Conservation (phyloP, 2,888 invertebrate genomes). For the Ennomos erosarius region DNA sequence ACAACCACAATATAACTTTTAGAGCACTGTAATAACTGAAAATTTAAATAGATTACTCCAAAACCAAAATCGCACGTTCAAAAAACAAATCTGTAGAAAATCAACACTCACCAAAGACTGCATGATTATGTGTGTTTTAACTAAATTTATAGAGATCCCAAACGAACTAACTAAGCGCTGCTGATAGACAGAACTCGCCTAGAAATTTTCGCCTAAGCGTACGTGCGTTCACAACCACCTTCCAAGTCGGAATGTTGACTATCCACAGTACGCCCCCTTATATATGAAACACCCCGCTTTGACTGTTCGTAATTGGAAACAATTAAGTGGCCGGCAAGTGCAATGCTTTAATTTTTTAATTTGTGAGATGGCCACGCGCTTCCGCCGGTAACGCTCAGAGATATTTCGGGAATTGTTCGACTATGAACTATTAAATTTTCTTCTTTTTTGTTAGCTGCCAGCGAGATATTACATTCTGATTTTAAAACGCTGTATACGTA, state of each 20-base stretch:
- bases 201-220: constrained; percentile 82
- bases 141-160: constrained; percentile 79
- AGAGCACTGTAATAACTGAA: constrained; percentile 2
- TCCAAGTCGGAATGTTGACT: constrained; percentile 75
- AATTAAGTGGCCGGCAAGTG: constrained; percentile 79
- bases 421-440: not conserved
- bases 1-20: constrained; percentile 1
- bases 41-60: not conserved
- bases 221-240: constrained; percentile 73
- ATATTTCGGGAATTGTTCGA: constrained; percentile 16
- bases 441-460: constrained; percentile 4
- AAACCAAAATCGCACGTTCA: constrained; percentile 5
- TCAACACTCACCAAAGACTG: constrained; percentile 79
- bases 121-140: constrained; percentile 77
- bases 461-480: constrained; percentile 19
- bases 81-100: constrained; percentile 39
- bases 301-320: constrained; percentile 78
- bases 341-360: constrained; percentile 76
- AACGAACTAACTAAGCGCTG: constrained; percentile 84
- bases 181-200: constrained; percentile 81
- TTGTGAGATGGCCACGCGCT: constrained; percentile 71
- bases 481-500: constrained; percentile 45
- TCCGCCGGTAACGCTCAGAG: constrained; percentile 54
- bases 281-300: constrained; percentile 80
- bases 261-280: constrained; percentile 67